Conservation (phyloP, 2,113 vertebrate genomes). For the Copsychus sechellarum region DNA sequence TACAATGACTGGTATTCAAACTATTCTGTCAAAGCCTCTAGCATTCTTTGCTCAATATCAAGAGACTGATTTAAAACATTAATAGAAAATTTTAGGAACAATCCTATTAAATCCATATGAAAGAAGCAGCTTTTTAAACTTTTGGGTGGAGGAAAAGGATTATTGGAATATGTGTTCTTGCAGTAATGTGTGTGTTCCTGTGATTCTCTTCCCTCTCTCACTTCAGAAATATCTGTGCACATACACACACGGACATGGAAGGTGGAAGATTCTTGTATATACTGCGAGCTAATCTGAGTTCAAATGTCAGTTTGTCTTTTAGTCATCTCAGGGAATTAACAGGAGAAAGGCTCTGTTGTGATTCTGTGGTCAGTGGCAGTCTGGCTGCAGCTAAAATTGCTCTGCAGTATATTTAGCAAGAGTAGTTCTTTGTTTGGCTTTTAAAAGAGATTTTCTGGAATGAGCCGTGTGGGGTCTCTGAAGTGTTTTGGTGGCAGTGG, state of each 20-base stretch:
- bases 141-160: not conserved
- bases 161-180: not conserved
- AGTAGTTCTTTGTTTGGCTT: constrained; percentile 36
- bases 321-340: not conserved
- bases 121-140: not conserved
- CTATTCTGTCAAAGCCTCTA: not conserved
- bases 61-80: not conserved
- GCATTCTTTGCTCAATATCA: not conserved
- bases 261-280: not conserved
- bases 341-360: constrained; percentile 31
- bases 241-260: not conserved
- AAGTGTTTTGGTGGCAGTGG: not conserved
- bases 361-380: not conserved
- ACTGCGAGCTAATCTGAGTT: not conserved
- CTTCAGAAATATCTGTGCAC: not conserved
- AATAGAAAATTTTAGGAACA: not conserved
- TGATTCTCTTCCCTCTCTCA: not conserved
- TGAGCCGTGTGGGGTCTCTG: constrained; percentile 16
- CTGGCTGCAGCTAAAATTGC: not conserved
- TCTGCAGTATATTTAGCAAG: constrained; percentile 40
- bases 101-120: not conserved
- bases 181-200: not conserved
- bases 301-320: not conserved
- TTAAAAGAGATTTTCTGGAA: not conserved
- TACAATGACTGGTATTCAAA: not conserved